Evolutionary conservation across 2,797 vertebrate species (phyloP).

Genomic region (Typhlichthys subterraneus): DNA sequence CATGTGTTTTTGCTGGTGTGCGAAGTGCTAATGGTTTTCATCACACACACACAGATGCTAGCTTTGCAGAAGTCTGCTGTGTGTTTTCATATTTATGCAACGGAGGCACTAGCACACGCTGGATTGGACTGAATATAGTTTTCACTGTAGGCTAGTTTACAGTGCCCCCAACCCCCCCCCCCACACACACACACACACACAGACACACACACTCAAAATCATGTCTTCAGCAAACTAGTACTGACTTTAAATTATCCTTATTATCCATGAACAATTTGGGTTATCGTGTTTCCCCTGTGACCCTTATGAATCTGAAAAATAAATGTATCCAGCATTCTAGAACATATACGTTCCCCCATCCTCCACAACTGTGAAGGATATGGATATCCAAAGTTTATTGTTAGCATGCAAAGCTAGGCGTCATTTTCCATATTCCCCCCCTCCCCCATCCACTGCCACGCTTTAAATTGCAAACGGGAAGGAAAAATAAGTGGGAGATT

Average conservation of each 20-base stretch:
- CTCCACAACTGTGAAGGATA: constrained; percentile 54
- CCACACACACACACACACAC: background rate
- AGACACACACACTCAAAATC: constrained; percentile 22
- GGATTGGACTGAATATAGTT: constrained; percentile 33
- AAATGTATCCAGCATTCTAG: constrained; percentile 42
- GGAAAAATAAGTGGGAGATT: constrained; percentile 71
- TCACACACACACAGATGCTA: constrained; percentile 43
- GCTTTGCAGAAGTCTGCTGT: constrained; percentile 29
- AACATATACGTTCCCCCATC: constrained; percentile 26
- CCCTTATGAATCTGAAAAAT: constrained; percentile 48
- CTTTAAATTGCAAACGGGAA: constrained; percentile 27
- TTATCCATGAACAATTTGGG: constrained; percentile 43
- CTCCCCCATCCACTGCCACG: constrained; percentile 59
- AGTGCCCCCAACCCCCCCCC: constrained; percentile 29
- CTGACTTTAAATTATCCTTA: constrained; percentile 25
- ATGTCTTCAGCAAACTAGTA: constrained; percentile 33
- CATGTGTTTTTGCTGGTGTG: constrained; percentile 29
- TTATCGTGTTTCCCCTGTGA: constrained; percentile 32
- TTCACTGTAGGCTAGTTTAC: constrained; percentile 25
- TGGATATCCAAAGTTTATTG: constrained; percentile 55
- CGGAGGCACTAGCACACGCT: constrained; percentile 42
- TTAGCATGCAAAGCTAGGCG: constrained; percentile 74
- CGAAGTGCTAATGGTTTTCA: constrained; percentile 21
- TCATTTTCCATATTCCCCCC: constrained; percentile 51
- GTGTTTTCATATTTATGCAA: constrained; percentile 42